Conservation (phyloP, 2,797 vertebrate species). For the Fistularia commersonii region DNA sequence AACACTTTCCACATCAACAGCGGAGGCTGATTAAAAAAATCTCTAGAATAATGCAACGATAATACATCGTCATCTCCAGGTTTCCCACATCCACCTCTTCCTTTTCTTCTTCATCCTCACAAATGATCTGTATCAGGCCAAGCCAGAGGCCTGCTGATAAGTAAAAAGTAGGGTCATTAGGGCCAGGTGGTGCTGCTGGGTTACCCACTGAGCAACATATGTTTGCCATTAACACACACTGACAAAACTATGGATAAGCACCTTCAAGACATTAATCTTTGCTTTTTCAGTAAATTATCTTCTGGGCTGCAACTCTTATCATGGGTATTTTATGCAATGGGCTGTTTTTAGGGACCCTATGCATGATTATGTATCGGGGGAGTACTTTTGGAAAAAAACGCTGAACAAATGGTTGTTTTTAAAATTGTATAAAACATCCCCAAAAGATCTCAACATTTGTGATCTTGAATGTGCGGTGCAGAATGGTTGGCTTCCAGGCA, state of each 20-base stretch:
- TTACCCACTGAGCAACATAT: slow-evolving; percentile 71
- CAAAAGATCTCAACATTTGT: no score
- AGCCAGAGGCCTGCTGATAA: slow-evolving; percentile 76
- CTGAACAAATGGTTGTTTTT: no score
- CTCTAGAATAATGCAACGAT: no score
- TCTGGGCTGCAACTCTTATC: slow-evolving; percentile 3
- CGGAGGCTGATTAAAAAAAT: no score
- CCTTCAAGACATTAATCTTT: slow-evolving; percentile 38
- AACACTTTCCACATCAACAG: no score
- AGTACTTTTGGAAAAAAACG: no score
- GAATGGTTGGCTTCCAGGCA: background rate
- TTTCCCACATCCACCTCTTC: slow-evolving; percentile 8
- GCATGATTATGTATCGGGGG: no score
- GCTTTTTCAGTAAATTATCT: slow-evolving; percentile 12
- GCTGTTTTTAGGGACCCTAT: no score
- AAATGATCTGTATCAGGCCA: slow-evolving; percentile 48
- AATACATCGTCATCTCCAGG: no score
- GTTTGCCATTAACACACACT: slow-evolving; percentile 64
- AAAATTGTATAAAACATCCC: no score
- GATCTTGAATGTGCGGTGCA: background rate
- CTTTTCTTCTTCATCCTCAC: slow-evolving; percentile 18
- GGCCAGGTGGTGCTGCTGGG: slow-evolving; percentile 59
- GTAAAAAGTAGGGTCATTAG: slow-evolving; percentile 70
- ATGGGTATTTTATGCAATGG: background rate
- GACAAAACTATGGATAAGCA: slow-evolving; percentile 47